Conservation (phyloP, 30 jellyfish, hydroid and myxozoan genomes). For the Aurelia sp. region DNA sequence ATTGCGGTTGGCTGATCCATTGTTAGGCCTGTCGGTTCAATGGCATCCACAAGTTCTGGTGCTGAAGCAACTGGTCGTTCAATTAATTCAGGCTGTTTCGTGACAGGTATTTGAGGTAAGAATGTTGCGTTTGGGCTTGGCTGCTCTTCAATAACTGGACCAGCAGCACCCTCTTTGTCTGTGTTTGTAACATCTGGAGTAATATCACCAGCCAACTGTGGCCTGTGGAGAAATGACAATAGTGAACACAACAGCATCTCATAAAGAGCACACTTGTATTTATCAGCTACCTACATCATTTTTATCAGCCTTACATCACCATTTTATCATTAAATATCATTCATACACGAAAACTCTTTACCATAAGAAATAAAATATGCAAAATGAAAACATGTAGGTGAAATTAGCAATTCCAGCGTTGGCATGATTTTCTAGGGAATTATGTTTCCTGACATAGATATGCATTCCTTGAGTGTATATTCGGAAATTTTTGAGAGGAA, state of each 20-base stretch:
- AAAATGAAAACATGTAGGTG: too few species aligned
- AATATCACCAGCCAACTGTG: neutral
- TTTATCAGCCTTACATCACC: too few species aligned
- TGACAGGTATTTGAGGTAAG: neutral
- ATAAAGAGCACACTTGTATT: neutral
- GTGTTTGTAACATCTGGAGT: conserved; percentile 31
- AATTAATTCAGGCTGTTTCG: conserved; percentile 31
- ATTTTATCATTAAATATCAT: too few species aligned
- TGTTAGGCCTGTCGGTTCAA: neutral
- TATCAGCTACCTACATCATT: neutral
- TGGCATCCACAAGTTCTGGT: neutral
- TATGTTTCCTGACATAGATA: too few species aligned
- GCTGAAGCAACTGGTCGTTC: neutral
- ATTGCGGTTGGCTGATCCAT: neutral
- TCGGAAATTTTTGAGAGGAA: too few species aligned
- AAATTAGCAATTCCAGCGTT: too few species aligned
- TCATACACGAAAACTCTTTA: too few species aligned
- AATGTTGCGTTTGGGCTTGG: conserved; percentile 16
- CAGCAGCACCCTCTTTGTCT: neutral
- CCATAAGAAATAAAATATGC: too few species aligned
- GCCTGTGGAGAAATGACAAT: neutral
- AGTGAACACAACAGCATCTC: neutral
- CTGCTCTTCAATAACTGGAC: conserved; percentile 23
- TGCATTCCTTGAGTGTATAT: too few species aligned
- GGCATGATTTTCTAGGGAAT: too few species aligned